These are phyloP conservation scores for Hemithea aestivaria DNA, from an alignment of 2,888 invertebrate genomes.

Conservation along the genomic window DNA sequence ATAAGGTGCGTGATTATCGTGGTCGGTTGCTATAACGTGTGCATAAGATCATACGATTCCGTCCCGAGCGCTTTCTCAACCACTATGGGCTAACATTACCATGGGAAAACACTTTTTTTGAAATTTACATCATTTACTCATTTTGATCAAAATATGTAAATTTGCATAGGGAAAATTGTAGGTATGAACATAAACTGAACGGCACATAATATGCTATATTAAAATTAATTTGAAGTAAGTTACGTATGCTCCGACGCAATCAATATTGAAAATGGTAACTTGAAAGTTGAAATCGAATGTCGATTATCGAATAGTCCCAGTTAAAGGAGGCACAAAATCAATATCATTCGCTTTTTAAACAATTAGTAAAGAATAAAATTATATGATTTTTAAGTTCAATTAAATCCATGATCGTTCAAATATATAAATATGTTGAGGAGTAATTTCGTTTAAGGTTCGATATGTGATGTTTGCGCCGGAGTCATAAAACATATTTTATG, in stretches of 20 bases:
- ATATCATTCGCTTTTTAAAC: no score
- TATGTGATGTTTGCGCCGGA: constrained; percentile 64
- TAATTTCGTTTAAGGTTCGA: constrained; percentile 44
- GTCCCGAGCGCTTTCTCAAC: constrained; percentile 59
- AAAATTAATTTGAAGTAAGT: constrained; percentile 6
- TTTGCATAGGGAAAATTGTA: constrained; percentile 8
- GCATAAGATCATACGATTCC: constrained; percentile 44
- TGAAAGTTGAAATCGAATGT: constrained; percentile 8
- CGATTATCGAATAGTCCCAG: constrained; percentile 6
- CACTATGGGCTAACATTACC: constrained; percentile 38
- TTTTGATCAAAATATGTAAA: no score
- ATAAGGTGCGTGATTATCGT: constrained; percentile 64
- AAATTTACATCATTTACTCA: constrained; percentile 1
- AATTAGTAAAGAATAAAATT: no score
- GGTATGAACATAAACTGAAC: background rate
- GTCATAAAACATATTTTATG: constrained; percentile 76
- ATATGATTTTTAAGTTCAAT: no score
- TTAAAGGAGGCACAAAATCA: constrained; percentile 6
- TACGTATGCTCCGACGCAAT: constrained; percentile 1
- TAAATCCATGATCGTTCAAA: background rate
- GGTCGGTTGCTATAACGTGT: constrained; percentile 36
- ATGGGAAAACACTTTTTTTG: constrained; percentile 11
- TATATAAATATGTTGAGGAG: constrained; percentile 1
- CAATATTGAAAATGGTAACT: constrained; percentile 6
- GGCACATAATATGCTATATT: constrained; percentile 8